Percentiles rank a stretch among this genome's conserved stretches.
Evolutionary conservation across 2,797 vertebrate genomes (phyloP).

Genomic region (Sebastes matsubarae): DNA sequence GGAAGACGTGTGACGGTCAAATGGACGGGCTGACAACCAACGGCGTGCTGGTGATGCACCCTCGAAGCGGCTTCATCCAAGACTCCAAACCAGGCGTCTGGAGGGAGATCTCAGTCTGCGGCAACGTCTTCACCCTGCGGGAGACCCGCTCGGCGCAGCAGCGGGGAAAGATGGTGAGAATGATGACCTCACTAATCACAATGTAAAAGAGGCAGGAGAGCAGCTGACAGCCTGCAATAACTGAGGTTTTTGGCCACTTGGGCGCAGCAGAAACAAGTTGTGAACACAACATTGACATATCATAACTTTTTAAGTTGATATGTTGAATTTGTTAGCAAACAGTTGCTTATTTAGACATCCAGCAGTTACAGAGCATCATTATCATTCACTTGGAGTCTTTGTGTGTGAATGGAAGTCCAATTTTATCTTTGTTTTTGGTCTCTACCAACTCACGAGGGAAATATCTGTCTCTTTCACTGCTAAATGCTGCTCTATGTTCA

Average conservation of each 20-base stretch:
- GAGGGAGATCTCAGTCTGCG: conserved; percentile 98
- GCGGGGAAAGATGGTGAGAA: conserved; percentile 94
- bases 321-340: neutral
- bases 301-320: neutral
- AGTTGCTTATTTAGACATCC: neutral
- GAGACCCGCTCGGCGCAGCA: conserved; percentile 98
- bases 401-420: neutral
- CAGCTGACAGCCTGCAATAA: neutral
- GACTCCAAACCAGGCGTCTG: conserved; percentile 98
- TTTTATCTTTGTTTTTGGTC: neutral
- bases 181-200: no score
- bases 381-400: neutral
- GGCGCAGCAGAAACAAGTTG: neutral
- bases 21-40: conserved; percentile 99
- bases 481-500: neutral
- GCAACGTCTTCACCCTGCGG: conserved; percentile 95
- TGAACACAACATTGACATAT: no score
- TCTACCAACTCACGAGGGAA: neutral
- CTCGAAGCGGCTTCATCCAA: conserved; percentile 94
- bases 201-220: neutral
- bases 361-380: neutral
- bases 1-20: conserved; percentile 94
- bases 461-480: neutral
- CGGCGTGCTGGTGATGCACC: conserved; percentile 98
- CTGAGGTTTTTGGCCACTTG: neutral